Percentiles rank a stretch among this genome's conserved stretches.
phyloP scores from a whole-genome alignment of 2,797 vertebrate genomes.

The Coluber constrictor region DNA sequence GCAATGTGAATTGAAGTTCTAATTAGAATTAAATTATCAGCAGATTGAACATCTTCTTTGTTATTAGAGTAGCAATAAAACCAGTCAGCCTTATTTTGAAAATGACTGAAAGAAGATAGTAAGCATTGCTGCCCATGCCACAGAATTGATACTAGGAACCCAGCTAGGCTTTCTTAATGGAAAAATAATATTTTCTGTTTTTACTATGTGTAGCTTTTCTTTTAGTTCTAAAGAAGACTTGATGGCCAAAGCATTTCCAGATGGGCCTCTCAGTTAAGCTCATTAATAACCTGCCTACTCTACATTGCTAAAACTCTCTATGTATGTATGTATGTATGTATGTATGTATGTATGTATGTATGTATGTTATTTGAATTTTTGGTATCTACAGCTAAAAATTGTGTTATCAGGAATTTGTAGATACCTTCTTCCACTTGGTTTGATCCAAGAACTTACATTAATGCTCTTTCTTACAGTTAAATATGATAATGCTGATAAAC shows the following conservation, averaged over 20 bases:
- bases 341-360: not conserved
- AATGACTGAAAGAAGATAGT: slow-evolving; percentile 22
- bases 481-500: not conserved
- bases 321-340: too few species aligned
- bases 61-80: slow-evolving; percentile 53
- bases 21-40: slow-evolving; percentile 66
- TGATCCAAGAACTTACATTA: not conserved
- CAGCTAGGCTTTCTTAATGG: not conserved
- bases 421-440: not conserved
- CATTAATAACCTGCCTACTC: not conserved
- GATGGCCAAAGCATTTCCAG: not conserved
- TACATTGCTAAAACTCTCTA: not conserved
- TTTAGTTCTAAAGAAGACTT: not conserved
- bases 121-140: slow-evolving; percentile 1
- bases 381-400: not conserved
- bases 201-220: slow-evolving; percentile 14
- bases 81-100: slow-evolving; percentile 42
- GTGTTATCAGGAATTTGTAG: not conserved
- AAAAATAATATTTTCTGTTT: not conserved
- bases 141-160: not conserved
- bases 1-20: slow-evolving; percentile 56
- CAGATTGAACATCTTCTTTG: slow-evolving; percentile 52
- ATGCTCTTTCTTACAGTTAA: not conserved
- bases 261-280: not conserved
- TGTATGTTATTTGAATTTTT: not conserved